A percentile compares a stretch with the other conserved stretches of the same genome.
phyloP scores from a whole-genome alignment of 2,113 vertebrate genomes.

The Eulemur macaco region DNA sequence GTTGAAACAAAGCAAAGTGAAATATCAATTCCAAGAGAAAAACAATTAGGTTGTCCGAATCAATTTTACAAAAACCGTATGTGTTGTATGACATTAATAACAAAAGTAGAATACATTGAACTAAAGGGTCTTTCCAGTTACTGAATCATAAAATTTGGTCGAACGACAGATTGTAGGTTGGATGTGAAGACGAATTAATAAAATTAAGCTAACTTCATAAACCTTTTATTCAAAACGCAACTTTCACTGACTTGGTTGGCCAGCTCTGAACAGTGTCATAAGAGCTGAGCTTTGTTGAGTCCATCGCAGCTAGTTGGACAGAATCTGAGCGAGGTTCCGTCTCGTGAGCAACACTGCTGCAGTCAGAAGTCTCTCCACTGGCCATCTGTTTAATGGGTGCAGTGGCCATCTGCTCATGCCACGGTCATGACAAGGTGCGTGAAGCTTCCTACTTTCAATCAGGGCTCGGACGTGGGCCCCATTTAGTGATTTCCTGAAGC shows the following conservation, averaged over 20 bases:
- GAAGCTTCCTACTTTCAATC: too few species aligned
- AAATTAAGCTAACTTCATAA: background rate
- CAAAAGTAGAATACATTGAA: background rate
- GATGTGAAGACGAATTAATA: background rate
- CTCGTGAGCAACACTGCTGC: too few species aligned
- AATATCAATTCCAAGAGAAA: background rate
- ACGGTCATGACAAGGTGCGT: background rate
- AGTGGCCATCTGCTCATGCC: background rate
- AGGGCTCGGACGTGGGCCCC: background rate
- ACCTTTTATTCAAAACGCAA: background rate
- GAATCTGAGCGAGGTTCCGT: background rate
- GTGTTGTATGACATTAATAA: background rate
- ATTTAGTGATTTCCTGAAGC: background rate
- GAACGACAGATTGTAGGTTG: background rate
- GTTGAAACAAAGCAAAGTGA: background rate
- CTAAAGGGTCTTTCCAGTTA: background rate
- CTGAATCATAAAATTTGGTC: background rate
- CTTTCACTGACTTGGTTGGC: background rate
- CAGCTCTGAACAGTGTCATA: background rate
- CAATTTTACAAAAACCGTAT: background rate
- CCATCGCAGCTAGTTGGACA: rapidly evolving
- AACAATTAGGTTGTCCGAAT: background rate
- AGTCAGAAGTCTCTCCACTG: background rate
- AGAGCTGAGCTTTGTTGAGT: too few species aligned
- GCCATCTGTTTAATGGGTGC: background rate